Conservation (phyloP, 2,113 vertebrate genomes). For the Pelmatolapia mariae region DNA sequence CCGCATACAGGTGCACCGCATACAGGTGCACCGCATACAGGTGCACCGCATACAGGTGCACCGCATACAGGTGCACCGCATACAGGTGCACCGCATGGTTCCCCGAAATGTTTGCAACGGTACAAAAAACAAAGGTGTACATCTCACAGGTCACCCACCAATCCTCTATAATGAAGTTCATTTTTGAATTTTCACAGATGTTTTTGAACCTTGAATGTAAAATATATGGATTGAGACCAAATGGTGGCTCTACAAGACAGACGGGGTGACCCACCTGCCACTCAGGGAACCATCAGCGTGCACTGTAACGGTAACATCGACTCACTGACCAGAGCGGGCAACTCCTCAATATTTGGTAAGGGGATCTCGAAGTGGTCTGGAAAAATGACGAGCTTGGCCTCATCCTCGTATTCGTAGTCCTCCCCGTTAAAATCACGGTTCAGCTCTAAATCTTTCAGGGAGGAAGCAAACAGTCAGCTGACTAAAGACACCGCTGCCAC, state of each 20-base stretch:
- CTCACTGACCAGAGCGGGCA: slow-evolving; percentile 96
- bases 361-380: slow-evolving; percentile 98
- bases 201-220: not conserved
- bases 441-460: slow-evolving; percentile 88
- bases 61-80: too few species aligned
- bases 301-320: slow-evolving; percentile 42
- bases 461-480: slow-evolving; percentile 49
- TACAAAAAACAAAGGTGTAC: not conserved
- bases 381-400: slow-evolving; percentile 97
- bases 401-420: slow-evolving; percentile 95
- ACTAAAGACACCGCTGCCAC: not conserved
- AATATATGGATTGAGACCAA: not conserved
- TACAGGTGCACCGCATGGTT: slow-evolving; percentile 8
- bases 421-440: slow-evolving; percentile 88
- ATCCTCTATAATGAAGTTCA: not conserved
- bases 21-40: too few species aligned
- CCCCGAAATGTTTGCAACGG: not conserved
- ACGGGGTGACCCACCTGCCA: not conserved
- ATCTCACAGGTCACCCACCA: not conserved
- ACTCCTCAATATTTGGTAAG: slow-evolving; percentile 97
- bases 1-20: too few species aligned
- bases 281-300: slow-evolving; percentile 20
- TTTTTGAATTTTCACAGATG: not conserved
- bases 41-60: too few species aligned
- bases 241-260: not conserved